Percentiles rank a stretch among this genome's conserved stretches.
Conservation (phyloP, 1,140 invertebrate genomes). For the Drosophila ogumai region DNA sequence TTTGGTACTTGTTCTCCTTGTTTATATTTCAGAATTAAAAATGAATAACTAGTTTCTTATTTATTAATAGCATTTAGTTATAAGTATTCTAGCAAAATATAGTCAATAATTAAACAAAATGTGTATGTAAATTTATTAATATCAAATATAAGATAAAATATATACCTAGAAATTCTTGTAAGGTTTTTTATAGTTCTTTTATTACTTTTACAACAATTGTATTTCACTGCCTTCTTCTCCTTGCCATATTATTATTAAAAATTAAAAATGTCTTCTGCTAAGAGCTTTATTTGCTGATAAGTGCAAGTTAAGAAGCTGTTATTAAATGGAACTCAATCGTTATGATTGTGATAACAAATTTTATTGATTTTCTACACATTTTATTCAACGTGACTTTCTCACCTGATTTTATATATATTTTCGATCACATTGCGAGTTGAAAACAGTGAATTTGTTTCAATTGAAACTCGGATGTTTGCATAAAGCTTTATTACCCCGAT, state of each 20-base stretch:
- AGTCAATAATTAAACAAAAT: no score
- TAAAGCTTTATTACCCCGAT: slow-evolving; percentile 3
- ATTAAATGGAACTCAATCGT: slow-evolving; percentile 52
- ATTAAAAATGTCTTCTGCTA: slow-evolving; percentile 80
- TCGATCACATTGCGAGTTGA: slow-evolving; percentile 3
- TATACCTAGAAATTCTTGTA: neutral
- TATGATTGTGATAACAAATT: slow-evolving; percentile 42
- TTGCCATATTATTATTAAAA: slow-evolving; percentile 59
- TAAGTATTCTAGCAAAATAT: no score
- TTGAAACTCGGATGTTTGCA: slow-evolving; percentile 24
- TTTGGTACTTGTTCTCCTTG: no score
- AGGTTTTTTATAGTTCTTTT: neutral
- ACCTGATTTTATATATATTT: slow-evolving; percentile 7
- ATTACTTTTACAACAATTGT: neutral
- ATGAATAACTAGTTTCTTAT: no score
- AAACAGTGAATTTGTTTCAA: slow-evolving; percentile 27
- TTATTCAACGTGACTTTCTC: slow-evolving; percentile 26
- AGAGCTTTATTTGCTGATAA: slow-evolving; percentile 79
- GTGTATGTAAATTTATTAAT: no score
- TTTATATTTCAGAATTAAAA: no score
- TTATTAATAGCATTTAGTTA: no score
- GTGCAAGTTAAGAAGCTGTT: slow-evolving; percentile 75
- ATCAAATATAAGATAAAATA: neutral
- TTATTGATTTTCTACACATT: slow-evolving; percentile 61
- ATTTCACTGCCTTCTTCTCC: slow-evolving; percentile 15